Percentiles rank a stretch among this genome's conserved stretches.
Evolutionary conservation across 2,888 invertebrate genomes (phyloP).

Genomic region (Tipula unca): DNA sequence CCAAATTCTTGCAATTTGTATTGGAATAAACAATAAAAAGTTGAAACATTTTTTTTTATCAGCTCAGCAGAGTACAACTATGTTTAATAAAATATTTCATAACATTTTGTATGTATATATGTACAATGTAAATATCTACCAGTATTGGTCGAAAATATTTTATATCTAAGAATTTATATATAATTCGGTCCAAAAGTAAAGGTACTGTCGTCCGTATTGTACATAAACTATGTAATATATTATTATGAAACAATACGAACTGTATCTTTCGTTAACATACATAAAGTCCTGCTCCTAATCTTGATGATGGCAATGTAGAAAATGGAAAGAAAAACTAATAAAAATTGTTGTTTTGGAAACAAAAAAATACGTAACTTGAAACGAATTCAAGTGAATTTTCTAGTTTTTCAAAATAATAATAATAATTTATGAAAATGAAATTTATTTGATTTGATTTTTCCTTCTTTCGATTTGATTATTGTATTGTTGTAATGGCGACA

Average conservation of each 20-base stretch:
- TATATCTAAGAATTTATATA: background rate
- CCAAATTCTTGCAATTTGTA: background rate
- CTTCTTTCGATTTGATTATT: background rate
- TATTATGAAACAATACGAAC: background rate
- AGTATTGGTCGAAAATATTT: background rate
- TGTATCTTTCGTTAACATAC: background rate
- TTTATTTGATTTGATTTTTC: background rate
- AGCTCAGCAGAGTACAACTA: background rate
- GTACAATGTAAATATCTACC: background rate
- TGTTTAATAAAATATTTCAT: background rate
- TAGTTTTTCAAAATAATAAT: background rate
- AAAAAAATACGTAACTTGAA: background rate
- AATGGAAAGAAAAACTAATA: background rate
- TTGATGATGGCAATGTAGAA: background rate
- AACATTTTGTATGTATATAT: background rate
- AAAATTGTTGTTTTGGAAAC: background rate
- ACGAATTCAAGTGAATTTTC: background rate
- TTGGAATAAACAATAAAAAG: background rate
- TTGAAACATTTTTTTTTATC: background rate
- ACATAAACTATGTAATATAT: background rate
- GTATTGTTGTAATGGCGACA: background rate
- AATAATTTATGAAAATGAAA: background rate
- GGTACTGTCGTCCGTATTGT: background rate
- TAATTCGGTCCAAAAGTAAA: background rate
- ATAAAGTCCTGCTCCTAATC: background rate